phyloP scores from a whole-genome alignment of 2,888 invertebrate genomes.

The Tipula lateralis region DNA sequence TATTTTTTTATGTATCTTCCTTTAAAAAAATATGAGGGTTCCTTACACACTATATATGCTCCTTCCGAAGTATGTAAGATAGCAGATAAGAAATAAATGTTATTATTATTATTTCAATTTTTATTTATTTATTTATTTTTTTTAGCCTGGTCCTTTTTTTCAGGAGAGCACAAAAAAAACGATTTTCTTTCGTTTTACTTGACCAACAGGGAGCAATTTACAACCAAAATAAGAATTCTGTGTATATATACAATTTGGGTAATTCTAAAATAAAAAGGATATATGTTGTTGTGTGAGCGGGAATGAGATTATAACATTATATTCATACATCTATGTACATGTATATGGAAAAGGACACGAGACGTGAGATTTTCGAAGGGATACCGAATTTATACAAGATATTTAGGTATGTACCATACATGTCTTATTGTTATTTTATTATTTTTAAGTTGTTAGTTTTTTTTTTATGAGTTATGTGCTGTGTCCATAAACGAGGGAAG shows the following conservation, averaged over 20 bases:
- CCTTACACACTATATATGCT: not conserved
- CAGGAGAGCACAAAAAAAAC: not conserved
- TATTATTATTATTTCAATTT: constrained; percentile 11
- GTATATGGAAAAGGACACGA: not conserved
- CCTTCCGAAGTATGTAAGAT: not conserved
- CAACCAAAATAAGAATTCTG: constrained; percentile 28
- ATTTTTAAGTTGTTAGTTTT: constrained; percentile 24
- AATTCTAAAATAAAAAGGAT: not conserved
- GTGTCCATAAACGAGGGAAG: not conserved
- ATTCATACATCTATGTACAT: not conserved
- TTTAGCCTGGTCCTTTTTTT: not conserved
- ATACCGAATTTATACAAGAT: not conserved
- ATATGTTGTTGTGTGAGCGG: constrained; percentile 13
- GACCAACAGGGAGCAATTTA: constrained; percentile 29
- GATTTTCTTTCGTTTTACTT: not conserved
- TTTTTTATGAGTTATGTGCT: not conserved
- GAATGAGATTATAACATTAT: constrained; percentile 24
- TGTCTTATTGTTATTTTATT: not conserved
- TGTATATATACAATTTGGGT: not conserved
- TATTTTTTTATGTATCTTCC: not conserved
- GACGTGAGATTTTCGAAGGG: not conserved
- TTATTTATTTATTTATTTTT: not conserved
- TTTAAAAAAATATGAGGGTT: constrained; percentile 27
- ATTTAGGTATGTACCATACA: not conserved
- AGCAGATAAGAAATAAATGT: constrained; percentile 16